Evolutionary conservation across 2,797 vertebrate genomes (phyloP).

Genomic region (Pelobates cultripes): DNA sequence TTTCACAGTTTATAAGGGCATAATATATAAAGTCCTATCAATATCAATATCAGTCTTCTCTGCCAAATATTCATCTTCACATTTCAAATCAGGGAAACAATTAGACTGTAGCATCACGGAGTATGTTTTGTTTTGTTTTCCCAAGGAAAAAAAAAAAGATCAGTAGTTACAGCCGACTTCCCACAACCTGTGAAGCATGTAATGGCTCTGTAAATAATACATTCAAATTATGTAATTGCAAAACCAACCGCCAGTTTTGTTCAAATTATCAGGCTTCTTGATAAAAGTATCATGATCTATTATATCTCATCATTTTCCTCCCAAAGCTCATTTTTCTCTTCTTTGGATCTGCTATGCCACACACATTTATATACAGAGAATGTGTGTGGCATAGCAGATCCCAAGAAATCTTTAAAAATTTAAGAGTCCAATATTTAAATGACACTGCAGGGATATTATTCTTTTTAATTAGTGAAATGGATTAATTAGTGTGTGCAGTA

Average conservation of each 20-base stretch:
- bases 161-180: conserved; percentile 9
- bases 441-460: too few relatives aligned
- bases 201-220: conserved; percentile 44
- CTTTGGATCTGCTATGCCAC: too few relatives aligned
- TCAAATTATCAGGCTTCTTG: not conserved
- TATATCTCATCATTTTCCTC: not conserved
- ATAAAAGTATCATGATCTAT: not conserved
- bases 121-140: not conserved
- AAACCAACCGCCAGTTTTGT: conserved; percentile 18
- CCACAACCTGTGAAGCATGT: conserved; percentile 18
- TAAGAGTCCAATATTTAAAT: too few relatives aligned
- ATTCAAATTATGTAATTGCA: conserved; percentile 38
- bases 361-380: too few relatives aligned
- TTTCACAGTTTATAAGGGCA: conserved; percentile 46
- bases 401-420: too few relatives aligned
- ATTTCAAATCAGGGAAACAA: conserved; percentile 16
- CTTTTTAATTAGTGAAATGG: too few relatives aligned
- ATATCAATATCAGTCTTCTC: not conserved
- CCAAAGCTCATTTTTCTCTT: too few relatives aligned
- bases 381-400: too few relatives aligned
- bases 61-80: not conserved
- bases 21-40: conserved; percentile 22
- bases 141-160: conserved; percentile 14
- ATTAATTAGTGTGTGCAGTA: not conserved
- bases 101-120: conserved; percentile 9